These are phyloP conservation scores for Rhynchonema sp. DNA, from an alignment of 2,888 invertebrate species.

Conservation along the genomic window DNA sequence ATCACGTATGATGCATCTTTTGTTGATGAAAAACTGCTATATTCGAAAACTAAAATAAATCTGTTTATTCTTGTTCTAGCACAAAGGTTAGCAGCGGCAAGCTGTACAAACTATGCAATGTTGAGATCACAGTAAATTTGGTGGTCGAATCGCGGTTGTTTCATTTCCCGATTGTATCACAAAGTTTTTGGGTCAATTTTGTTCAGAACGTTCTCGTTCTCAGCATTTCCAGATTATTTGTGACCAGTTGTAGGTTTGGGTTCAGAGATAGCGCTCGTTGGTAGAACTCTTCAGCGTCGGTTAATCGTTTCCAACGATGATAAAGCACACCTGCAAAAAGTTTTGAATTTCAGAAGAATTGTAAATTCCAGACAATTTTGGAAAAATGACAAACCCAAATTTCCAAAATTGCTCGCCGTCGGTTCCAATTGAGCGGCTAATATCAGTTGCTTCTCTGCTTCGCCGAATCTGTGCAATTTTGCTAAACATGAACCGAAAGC, in stretches of 20 bases:
- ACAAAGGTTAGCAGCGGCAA: no score
- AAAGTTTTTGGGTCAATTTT: no score
- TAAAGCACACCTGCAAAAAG: neutral
- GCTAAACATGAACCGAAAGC: conserved; percentile 71
- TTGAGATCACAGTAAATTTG: no score
- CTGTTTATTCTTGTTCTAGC: no score
- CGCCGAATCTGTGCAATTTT: conserved; percentile 51
- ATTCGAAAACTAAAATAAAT: no score
- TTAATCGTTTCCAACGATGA: neutral
- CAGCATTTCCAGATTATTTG: neutral
- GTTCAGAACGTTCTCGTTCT: neutral
- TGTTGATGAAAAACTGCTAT: no score
- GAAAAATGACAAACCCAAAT: neutral
- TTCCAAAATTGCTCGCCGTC: neutral
- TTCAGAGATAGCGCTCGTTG: neutral
- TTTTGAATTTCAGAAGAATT: no score
- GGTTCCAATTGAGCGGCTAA: conserved; percentile 48
- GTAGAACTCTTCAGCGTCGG: neutral
- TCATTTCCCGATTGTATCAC: no score
- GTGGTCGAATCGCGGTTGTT: no score
- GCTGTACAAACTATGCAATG: no score
- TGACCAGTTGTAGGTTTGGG: neutral
- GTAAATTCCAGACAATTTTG: no score
- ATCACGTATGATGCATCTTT: no score
- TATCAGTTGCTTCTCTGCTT: conserved; percentile 61